Evolutionary conservation across 2,113 vertebrate species (phyloP), one percentile per base, ranked within the genome.

Genomic region (Podiceps cristatus): DNA sequence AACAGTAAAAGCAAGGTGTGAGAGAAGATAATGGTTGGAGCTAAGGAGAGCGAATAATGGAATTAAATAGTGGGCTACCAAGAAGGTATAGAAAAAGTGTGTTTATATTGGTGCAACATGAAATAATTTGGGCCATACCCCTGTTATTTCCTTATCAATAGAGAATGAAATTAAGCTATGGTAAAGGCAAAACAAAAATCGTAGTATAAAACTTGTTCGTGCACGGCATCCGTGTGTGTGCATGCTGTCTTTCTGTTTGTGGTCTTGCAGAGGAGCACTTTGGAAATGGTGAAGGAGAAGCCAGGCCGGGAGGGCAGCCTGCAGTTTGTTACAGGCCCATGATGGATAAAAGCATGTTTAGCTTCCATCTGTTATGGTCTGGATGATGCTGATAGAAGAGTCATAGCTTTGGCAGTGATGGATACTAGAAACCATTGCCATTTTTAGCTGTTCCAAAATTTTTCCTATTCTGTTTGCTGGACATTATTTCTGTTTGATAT

Each of bases 181-280:
- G 17, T 67, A 37, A 79, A 45, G 44, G 5, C 33, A 85, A 18
- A 62, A 28, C 35, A n/a, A 8, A 4, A 59, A 18, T 18, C 17
- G 3, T 2, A 22, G 14, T 35, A n/a, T 49, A 59, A n/a, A 80
- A 71, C 11, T 18, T 11, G 1, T 69, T 75, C 1, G 4, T n/a
- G 28, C 52, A 91, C 58, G 37, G 27, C n/a, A 3, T 27, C 35
- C 8, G 14, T 13, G 12, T 27, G 0, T 16, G 5, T 15, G n/a
- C 0, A 0, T 12, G 5, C 24, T 59, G 14, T 55, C 40, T 72
- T 75, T 67, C 13, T 0, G 0, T 66, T 49, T 87, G 35, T 9
- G 27, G 0, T 24, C 18, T 8, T 40, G 50, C 42, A 68, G 68
- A 84, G 68, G 35, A 84, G 56, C 24, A 31, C n/a, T 49, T 19